Evolutionary conservation across 2,888 invertebrate genomes (phyloP).

Genomic region (Dioctria linearis): DNA sequence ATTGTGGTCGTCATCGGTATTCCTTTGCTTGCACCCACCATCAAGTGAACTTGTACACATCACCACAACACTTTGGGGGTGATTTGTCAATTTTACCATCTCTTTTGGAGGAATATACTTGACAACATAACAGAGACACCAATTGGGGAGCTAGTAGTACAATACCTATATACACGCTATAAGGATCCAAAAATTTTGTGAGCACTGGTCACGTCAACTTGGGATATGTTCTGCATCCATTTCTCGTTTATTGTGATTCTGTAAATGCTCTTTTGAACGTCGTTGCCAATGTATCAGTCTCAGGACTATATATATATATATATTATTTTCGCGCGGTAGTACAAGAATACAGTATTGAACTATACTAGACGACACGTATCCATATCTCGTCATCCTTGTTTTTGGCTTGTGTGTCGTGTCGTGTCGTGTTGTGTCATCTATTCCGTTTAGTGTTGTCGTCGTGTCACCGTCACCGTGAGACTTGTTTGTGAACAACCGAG

Average conservation of each 20-base stretch:
- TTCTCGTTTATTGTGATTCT: background rate
- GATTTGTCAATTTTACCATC: constrained; percentile 28
- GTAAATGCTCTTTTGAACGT: background rate
- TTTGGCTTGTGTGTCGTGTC: too few relatives aligned
- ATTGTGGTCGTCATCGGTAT: constrained; percentile 39
- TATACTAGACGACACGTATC: too few relatives aligned
- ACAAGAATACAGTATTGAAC: too few relatives aligned
- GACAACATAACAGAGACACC: background rate
- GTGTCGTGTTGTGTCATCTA: background rate
- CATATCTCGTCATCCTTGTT: too few relatives aligned
- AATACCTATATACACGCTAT: background rate
- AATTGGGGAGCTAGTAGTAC: background rate
- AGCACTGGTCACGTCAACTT: constrained; percentile 35
- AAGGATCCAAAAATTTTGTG: background rate
- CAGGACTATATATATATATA: too few relatives aligned
- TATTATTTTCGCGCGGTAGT: too few relatives aligned
- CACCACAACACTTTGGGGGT: constrained; percentile 11
- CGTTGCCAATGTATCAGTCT: too few relatives aligned
- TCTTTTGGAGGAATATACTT: background rate
- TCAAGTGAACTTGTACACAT: constrained; percentile 14
- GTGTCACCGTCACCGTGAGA: background rate
- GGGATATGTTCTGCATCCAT: constrained; percentile 18
- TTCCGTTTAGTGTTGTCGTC: constrained; percentile 13
- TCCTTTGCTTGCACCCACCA: constrained; percentile 16
- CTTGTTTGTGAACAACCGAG: background rate